Evolutionary conservation across 2,888 invertebrate species (phyloP), one percentile per base, ranked within the genome.

Genomic region (Dryadula phaetusa): DNA sequence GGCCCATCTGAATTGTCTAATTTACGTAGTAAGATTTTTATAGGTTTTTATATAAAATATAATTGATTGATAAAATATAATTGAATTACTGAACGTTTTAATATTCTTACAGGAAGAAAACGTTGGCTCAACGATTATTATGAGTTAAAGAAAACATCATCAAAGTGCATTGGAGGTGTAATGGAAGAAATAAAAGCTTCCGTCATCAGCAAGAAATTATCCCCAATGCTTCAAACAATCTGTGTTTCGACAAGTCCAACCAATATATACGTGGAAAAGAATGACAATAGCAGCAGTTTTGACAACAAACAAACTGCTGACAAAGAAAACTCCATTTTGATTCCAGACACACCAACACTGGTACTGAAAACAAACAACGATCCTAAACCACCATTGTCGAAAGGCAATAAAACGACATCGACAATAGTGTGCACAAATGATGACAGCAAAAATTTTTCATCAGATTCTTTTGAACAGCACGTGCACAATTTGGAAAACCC

Each of bases 391-490:
- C 28, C 37, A 37, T 42, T 28, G n/a, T 40, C 56, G 10, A 52
- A 18, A 18, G 40, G 10, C 8, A 62, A 62, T 32, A 67, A 65
- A 62, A 66, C 52, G 68, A 76, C 70, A 62, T 66, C 40, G 64
- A 42, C 8, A 69, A 70, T 10, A 72, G 70, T 54, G 46, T 73
- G 71, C 64, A 22, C 40, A 6, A 73, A 73, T 46, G 74, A 74
- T 16, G 61, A 71, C 4, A 76, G 75, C 6, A 83, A 75, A 69
- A 76, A 70, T 10, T 82, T 73, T 64, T 89, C 88, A 0, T 88
- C 90, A 3, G 85, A 87, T 75, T 89, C 88, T 20, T 75, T 89
- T 32, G 78, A 88, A 2, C 84, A 90, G 75, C 86, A 86, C 64
- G 78, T 90, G 7, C 81, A 88, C 70, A 82, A 90, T 76, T 79